Evolutionary conservation across 2,888 invertebrate species (phyloP), one percentile per base, ranked within the genome.

Genomic region (Philereme transversata): DNA sequence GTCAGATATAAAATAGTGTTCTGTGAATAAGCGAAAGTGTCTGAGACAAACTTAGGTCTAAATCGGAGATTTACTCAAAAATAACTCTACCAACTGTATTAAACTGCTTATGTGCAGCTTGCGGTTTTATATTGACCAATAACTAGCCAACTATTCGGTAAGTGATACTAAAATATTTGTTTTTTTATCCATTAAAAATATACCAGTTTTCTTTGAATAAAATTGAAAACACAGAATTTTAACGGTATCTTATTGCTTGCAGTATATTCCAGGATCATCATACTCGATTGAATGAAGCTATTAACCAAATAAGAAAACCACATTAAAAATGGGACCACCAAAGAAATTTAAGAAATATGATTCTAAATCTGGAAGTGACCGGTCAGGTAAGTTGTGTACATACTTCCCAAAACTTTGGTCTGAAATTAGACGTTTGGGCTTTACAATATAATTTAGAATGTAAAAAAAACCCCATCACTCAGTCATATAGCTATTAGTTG

Each of bases 261-360:
- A 10, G 8, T 36, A 4, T 8, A 43, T 52, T 44, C 36, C 51
- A 55, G 60, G 51, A 10, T 6, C 7, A 7, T 22, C 45, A 45
- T 45, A 22, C 22, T 22, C 7, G n/a, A 22, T 22, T 45, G 11
- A 22, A 22, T 22, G 5, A 8, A 45, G 45, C 45, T 41, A n/a
- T 34, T 34, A 51, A 51, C 9, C 4, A 35, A 47, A 10, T 5
- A 1, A 46, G 5, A 11, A 22, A 34, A 11, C 5, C 11, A 45
- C 22, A 8, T 49, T 52, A 38, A 55, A 47, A 56, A 93, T 92
- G 93, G 92, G 91, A 10, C 92, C 93, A 50, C 91, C 92, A 38
- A 92, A 92, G 66, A 91, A 91, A 71, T 65, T 88, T 0, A 93
- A 91, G 65, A 93, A 91, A 72, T 89, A 91, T 83, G 92, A 91